Evolutionary conservation across 1,140 invertebrate species (phyloP).

Genomic region (Cheumatopsyche charites): DNA sequence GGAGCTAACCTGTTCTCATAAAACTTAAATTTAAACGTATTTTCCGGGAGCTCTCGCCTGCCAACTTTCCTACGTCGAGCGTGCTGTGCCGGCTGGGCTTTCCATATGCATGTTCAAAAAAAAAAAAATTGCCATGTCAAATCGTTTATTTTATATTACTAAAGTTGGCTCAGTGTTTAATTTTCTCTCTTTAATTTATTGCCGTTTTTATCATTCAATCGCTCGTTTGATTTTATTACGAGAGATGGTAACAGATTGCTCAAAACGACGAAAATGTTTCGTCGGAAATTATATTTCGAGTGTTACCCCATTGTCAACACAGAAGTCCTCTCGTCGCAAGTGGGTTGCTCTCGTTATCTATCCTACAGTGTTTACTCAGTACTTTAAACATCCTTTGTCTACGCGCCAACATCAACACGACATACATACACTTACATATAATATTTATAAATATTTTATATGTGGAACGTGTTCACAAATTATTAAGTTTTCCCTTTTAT

Average conservation of each 20-base stretch:
- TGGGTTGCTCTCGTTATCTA: conserved; percentile 34
- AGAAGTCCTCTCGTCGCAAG: conserved; percentile 17
- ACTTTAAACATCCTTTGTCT: conserved; percentile 45
- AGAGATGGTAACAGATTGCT: neutral
- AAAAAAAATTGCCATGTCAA: conserved; percentile 31
- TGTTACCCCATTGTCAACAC: conserved; percentile 23
- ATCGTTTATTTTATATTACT: conserved; percentile 26
- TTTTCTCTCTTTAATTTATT: neutral
- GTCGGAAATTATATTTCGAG: conserved; percentile 30
- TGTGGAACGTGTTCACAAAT: conserved; percentile 30
- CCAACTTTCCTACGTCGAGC: conserved; percentile 31
- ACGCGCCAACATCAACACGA: conserved; percentile 30
- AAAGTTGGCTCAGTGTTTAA: neutral
- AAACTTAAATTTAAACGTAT: conserved; percentile 45
- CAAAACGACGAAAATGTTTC: conserved; percentile 25
- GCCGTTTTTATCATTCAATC: neutral
- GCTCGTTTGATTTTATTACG: neutral
- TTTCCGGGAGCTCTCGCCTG: conserved; percentile 37
- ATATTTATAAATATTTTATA: neutral
- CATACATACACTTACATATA: conserved; percentile 25
- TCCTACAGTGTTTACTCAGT: conserved; percentile 36
- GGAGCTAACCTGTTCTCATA: conserved; percentile 38
- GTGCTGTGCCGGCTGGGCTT: neutral
- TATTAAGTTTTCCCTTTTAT: conserved; percentile 48
- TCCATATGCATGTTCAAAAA: conserved; percentile 8